These are phyloP conservation scores for Rhodeus uyekii DNA, from an alignment of 2,797 vertebrate species.

Conservation along the genomic window DNA sequence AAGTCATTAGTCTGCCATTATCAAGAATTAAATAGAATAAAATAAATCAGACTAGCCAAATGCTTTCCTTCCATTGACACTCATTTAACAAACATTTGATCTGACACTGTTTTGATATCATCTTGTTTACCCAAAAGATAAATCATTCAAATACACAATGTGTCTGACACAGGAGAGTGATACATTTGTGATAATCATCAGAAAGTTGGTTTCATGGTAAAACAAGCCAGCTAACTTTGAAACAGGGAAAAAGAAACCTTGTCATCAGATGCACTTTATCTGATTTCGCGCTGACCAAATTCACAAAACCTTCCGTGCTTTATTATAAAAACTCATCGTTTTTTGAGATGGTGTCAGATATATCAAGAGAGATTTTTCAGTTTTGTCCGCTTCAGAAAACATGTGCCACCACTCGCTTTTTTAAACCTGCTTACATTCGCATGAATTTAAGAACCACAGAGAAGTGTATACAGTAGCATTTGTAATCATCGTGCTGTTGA, in stretches of 20 bases:
- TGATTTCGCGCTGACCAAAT: slow-evolving; percentile 53
- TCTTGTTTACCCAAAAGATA: neutral
- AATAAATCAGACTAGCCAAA: too few species aligned
- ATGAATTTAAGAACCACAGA: slow-evolving; percentile 13
- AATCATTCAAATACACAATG: neutral
- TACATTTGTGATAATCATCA: neutral
- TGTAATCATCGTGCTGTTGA: neutral
- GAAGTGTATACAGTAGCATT: neutral
- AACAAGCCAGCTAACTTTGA: neutral
- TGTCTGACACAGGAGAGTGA: neutral
- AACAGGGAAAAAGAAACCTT: slow-evolving; percentile 44
- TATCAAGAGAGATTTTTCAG: slow-evolving; percentile 41
- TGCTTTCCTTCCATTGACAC: neutral
- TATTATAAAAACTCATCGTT: slow-evolving; percentile 57
- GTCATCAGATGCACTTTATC: slow-evolving; percentile 52
- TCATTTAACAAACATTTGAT: neutral
- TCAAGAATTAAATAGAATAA: neutral
- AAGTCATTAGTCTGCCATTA: too few species aligned
- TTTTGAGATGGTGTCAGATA: slow-evolving; percentile 57
- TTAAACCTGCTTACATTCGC: neutral
- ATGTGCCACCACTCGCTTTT: neutral
- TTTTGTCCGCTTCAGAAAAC: slow-evolving; percentile 14
- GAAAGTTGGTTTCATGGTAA: neutral
- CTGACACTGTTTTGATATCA: neutral
- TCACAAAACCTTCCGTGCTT: slow-evolving; percentile 46